Evolutionary conservation across 2,113 vertebrate species (phyloP).

Genomic region (Patagioenas fasciata): DNA sequence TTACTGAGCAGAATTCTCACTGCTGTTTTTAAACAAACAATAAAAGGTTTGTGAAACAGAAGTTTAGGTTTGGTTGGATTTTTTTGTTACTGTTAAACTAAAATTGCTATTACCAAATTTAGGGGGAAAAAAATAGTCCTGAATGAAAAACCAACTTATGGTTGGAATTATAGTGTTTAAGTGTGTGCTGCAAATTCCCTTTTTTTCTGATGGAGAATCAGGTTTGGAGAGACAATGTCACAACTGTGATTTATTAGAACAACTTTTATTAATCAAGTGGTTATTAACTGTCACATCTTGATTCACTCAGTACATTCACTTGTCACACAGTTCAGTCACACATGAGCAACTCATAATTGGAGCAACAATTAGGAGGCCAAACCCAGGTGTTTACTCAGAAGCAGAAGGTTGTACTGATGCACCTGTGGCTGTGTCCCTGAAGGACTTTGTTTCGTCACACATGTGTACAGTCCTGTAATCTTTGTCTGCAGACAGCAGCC

Average conservation of each 20-base stretch:
- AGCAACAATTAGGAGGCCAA: not conserved
- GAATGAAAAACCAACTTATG: not conserved
- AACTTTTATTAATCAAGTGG: not conserved
- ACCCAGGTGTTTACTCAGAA: not conserved
- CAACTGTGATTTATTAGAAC: not conserved
- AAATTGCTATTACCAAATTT: not conserved
- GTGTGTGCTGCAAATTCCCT: not conserved
- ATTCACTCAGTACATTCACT: not conserved
- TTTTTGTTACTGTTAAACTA: not conserved
- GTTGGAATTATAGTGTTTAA: not conserved
- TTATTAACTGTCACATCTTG: not conserved
- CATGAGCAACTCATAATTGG: not conserved
- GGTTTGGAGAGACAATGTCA: not conserved
- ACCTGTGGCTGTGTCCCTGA: not conserved
- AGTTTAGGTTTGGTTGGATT: not conserved
- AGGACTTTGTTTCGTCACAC: not conserved
- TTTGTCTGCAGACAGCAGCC: not conserved
- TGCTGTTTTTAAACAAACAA: conserved; percentile 26
- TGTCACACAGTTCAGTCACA: not conserved
- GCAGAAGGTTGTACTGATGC: not conserved
- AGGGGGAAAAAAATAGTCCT: no score
- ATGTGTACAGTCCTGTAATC: not conserved
- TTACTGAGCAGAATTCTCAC: not conserved
- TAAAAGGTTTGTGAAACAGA: not conserved
- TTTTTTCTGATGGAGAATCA: not conserved